Evolutionary conservation across 2,888 invertebrate genomes (phyloP).

Genomic region (Lithophane leautieri): DNA sequence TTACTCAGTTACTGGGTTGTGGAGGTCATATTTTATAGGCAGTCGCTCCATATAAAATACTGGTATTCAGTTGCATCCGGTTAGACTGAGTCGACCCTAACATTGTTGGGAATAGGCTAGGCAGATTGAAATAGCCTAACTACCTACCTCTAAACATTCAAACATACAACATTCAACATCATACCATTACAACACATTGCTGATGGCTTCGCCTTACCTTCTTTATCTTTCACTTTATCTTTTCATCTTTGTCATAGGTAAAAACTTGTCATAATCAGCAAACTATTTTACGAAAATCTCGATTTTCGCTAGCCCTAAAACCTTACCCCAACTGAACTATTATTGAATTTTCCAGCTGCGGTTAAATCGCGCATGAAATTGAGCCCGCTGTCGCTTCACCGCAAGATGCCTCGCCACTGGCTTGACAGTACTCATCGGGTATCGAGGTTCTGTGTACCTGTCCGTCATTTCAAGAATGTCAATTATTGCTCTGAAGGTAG

Average conservation of each 20-base stretch:
- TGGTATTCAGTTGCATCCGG: too few relatives aligned
- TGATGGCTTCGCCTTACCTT: background rate
- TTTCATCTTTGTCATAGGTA: background rate
- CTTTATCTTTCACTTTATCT: background rate
- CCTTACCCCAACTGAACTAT: constrained; percentile 38
- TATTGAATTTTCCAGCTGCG: constrained; percentile 53
- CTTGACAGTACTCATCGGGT: constrained; percentile 12
- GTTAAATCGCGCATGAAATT: constrained; percentile 65
- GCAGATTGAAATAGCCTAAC: background rate
- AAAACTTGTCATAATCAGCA: background rate
- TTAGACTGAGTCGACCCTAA: too few relatives aligned
- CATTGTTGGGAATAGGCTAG: too few relatives aligned
- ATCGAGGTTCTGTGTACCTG: constrained; percentile 31
- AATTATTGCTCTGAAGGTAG: background rate
- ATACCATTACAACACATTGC: background rate
- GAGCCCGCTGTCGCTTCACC: constrained; percentile 40
- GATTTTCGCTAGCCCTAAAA: constrained; percentile 11
- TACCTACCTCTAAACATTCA: too few relatives aligned
- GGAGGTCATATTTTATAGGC: too few relatives aligned
- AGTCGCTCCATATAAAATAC: too few relatives aligned
- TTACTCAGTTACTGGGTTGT: too few relatives aligned
- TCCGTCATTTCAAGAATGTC: constrained; percentile 12
- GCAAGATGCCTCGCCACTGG: constrained; percentile 15
- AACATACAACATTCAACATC: too few relatives aligned
- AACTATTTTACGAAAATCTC: background rate